Evolutionary conservation across 2,113 vertebrate genomes (phyloP), one percentile per base, ranked within the genome.

Genomic region (Xiphorhynchus elegans): DNA sequence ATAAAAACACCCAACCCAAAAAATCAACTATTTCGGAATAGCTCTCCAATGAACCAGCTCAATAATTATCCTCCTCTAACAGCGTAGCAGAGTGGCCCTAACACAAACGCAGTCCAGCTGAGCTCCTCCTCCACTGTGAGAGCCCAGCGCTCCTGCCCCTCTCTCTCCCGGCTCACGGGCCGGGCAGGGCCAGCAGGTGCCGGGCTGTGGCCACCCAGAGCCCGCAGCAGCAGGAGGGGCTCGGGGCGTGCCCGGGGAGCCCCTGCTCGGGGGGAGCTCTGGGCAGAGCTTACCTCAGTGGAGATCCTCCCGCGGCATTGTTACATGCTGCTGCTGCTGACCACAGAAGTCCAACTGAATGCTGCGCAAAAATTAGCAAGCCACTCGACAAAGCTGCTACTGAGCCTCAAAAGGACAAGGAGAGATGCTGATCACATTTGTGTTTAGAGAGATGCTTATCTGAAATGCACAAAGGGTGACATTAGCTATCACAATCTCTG

Each of bases 61-160:
- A 93, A 97, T 97, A 97, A 98, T 97, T 97, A 98, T 97, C 96
- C 97, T 98, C 97, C 97, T 96, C 95, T 95, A 97, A 97, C 72
- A 97, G 96, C 84, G 74, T 92, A 96, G 98, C 96, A 96, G 97
- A 98, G 96, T 84, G 77, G 87, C 93, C 95, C 90, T 97, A 97
- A 94, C 53, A 97, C 90, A 98, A 99, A 98, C 96, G 90, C 97
- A 97, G 97, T 93, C 98, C 98, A 98, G 98, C 98, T 98, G 98
- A 98, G 95, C 91, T 91, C 84, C 84, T 90, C 95, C 93, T 97
- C 95, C 97, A 95, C 66, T 95, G 35, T 93, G 93, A 77, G 93
- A 96, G 94, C 39, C 87, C 95, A 97, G 93, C 80, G 95, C 52
- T 20, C 78, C 26, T 2, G 70, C 72, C 93, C 91, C 92, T 78